These are phyloP conservation scores for Adrianichthys oophorus DNA, from an alignment of 2,797 vertebrate genomes.

Conservation along the genomic window DNA sequence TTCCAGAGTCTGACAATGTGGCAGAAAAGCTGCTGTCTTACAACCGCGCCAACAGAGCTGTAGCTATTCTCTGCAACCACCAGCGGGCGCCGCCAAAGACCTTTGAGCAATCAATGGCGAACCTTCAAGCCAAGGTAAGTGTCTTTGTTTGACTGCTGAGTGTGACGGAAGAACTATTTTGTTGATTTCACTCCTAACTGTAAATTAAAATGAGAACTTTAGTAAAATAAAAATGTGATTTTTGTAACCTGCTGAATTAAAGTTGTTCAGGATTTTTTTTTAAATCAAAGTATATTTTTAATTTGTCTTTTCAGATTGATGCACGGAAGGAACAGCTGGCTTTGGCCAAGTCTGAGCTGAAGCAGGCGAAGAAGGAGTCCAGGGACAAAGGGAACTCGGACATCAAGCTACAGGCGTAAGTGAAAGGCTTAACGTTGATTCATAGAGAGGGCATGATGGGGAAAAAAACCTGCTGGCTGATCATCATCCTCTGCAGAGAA, in stretches of 20 bases:
- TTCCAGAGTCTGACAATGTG: conserved; percentile 58
- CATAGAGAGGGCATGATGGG: neutral
- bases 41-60: conserved; percentile 81
- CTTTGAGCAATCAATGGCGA: conserved; percentile 84
- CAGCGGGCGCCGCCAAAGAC: conserved; percentile 83
- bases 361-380: conserved; percentile 71
- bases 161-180: neutral
- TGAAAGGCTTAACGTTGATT: neutral
- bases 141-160: neutral
- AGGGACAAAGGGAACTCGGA: conserved; percentile 66
- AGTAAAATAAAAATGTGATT: neutral
- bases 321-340: conserved; percentile 69
- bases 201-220: neutral
- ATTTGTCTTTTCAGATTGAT: conserved; percentile 60
- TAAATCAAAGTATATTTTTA: too few relatives aligned
- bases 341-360: conserved; percentile 69
- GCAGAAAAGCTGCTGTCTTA: conserved; percentile 81
- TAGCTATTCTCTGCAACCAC: conserved; percentile 85
- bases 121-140: conserved; percentile 70
- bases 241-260: neutral
- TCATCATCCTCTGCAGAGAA: neutral
- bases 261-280: too few relatives aligned
- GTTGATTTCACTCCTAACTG: neutral
- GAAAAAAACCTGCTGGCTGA: neutral
- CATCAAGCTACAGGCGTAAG: conserved; percentile 70